Evolutionary conservation across 2,113 vertebrate genomes (phyloP), one percentile per base, ranked within the genome.

Genomic region (Motacilla tschutschensis): DNA sequence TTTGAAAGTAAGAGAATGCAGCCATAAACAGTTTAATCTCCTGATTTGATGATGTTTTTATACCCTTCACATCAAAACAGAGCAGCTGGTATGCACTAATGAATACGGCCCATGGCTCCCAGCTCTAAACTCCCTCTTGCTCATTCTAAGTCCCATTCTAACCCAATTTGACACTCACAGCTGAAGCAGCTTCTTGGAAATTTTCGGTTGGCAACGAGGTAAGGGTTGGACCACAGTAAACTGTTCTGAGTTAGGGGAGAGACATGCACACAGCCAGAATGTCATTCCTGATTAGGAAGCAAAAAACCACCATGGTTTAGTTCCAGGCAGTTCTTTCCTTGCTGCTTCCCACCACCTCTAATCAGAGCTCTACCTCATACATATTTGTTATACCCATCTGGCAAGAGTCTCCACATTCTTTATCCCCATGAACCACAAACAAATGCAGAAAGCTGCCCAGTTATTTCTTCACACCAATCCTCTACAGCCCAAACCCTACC

Each of bases 1-100:
- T 80, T 53, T 70, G n/a, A 64, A 79, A 64, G 38, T 43, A 83
- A 86, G 11, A 83, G 43, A 89, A 79, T 86, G 54, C 66, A 88
- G 28, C 36, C 12, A 5, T 54, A 87, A 87, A 78, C 43, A 87
- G 54, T 58, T 89, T 83, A 71, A 88, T 50, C 47, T 80, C 65
- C 47, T 58, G 14, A n/a, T 91, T 63, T 79, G 77, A 81, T 33
- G 55, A 62, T 54, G 48, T 66, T 78, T 88, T 75, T 65, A 59
- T 62, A 82, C 5, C 17, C 31, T 41, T 51, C 54, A 65, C 47
- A 82, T 29, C 33, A 73, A 86, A 87, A 57, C 24, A 53, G 41
- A 88, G 64, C 62, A 85, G 79, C 47, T 85, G 85, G 43, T 76
- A 66, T 29, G 60, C 64, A 66, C 51, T 62, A 84, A 54, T 26